Evolutionary conservation across 2,888 invertebrate genomes (phyloP).

Genomic region (Spilarctia lutea): DNA sequence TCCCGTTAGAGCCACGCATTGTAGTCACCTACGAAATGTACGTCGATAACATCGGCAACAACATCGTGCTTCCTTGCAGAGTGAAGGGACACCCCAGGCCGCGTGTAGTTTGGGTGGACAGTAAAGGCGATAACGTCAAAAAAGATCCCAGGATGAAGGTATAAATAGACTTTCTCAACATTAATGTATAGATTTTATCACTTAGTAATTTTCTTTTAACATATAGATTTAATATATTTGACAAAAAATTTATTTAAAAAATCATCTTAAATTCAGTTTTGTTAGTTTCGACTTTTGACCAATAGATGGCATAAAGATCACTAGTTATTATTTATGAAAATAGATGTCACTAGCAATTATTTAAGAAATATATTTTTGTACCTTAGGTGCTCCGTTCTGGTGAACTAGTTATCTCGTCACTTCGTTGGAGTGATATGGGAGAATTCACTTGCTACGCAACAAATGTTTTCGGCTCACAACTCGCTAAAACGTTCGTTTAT

Average conservation of each 20-base stretch:
- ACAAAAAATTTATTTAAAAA: too few relatives aligned
- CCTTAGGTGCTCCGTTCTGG: slow-evolving; percentile 89
- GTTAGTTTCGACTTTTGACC: too few relatives aligned
- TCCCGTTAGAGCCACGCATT: slow-evolving; percentile 82
- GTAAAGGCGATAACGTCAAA: slow-evolving; percentile 83
- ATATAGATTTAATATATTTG: too few relatives aligned
- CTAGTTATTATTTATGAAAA: neutral
- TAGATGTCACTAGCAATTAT: slow-evolving; percentile 7
- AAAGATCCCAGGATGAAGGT: slow-evolving; percentile 86
- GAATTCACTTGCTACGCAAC: slow-evolving; percentile 91
- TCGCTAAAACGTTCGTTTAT: slow-evolving; percentile 91
- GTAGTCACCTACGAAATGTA: slow-evolving; percentile 84
- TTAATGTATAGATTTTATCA: too few relatives aligned
- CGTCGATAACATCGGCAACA: slow-evolving; percentile 87
- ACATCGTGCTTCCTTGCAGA: slow-evolving; percentile 90
- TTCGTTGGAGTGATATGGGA: slow-evolving; percentile 95
- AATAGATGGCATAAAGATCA: neutral
- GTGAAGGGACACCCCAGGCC: slow-evolving; percentile 89
- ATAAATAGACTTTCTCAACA: slow-evolving; percentile 7
- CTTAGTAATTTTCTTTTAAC: too few relatives aligned
- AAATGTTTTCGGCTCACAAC: slow-evolving; percentile 87
- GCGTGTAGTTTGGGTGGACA: slow-evolving; percentile 88
- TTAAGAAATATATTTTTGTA: neutral
- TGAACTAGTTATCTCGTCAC: slow-evolving; percentile 90
- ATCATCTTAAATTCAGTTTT: too few relatives aligned